A percentile compares a stretch with the other conserved stretches of the same genome.
Evolutionary conservation across 2,113 vertebrate genomes (phyloP).

Genomic region (Nothoprocta perdicaria): DNA sequence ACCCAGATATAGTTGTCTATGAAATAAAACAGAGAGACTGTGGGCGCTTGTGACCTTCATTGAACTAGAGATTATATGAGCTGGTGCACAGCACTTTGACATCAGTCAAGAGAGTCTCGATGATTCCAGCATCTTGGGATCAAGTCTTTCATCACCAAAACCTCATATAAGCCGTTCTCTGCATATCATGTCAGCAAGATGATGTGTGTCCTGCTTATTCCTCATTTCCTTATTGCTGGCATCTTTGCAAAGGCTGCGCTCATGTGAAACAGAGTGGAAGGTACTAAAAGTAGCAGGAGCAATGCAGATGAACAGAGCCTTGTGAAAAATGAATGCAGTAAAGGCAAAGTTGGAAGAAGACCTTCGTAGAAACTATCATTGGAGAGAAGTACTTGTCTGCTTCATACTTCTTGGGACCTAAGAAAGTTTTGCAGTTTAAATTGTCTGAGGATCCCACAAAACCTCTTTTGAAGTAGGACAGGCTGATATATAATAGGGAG

Average conservation of each 20-base stretch:
- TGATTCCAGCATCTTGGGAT: not conserved
- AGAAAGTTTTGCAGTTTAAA: not conserved
- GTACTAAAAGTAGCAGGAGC: not conserved
- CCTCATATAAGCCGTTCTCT: accelerated
- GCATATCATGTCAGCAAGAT: not conserved
- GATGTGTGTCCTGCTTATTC: not conserved
- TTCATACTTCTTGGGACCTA: not conserved
- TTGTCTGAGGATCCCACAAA: not conserved
- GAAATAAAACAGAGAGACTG: not conserved
- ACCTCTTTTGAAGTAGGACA: not conserved
- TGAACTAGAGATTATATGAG: not conserved
- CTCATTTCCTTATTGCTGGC: not conserved
- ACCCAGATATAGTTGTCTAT: not conserved
- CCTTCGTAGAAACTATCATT: not conserved
- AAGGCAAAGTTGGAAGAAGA: not conserved
- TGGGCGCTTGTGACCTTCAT: not conserved
- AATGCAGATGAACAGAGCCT: not conserved
- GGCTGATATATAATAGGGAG: constrained; percentile 1
- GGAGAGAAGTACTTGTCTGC: not conserved
- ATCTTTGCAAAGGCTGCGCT: not conserved
- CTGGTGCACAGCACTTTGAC: not conserved
- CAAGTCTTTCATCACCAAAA: not conserved
- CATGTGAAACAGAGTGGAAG: not conserved
- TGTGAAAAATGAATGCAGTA: not conserved
- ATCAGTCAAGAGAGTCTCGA: not conserved